A percentile compares a stretch with the other conserved stretches of the same genome.
phyloP scores from a whole-genome alignment of 2,797 vertebrate genomes.

The Argentina silus region DNA sequence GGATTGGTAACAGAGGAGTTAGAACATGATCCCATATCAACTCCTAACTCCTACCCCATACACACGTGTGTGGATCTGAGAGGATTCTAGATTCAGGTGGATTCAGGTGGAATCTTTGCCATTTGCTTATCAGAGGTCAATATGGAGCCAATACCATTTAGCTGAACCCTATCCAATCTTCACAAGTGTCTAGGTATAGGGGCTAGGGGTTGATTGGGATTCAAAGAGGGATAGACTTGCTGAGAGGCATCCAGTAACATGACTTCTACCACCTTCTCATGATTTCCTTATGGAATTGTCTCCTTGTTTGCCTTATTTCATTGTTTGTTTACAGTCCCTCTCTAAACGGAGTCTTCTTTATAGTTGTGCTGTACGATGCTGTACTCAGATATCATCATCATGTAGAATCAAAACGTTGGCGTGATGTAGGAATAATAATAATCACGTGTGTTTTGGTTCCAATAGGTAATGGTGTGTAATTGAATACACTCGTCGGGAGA shows the following conservation, averaged over 20 bases:
- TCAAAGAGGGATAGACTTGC: no score
- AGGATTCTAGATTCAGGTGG: no score
- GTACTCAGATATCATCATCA: background rate
- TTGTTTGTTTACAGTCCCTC: slow-evolving; percentile 30
- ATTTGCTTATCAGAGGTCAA: no score
- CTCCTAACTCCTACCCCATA: no score
- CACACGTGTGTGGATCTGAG: no score
- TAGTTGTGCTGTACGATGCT: background rate
- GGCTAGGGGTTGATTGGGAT: no score
- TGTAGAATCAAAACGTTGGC: slow-evolving; percentile 11
- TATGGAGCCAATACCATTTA: no score
- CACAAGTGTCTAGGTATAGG: no score
- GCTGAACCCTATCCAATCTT: no score
- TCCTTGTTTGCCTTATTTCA: slow-evolving; percentile 17
- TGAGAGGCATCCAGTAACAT: no score
- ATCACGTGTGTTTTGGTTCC: slow-evolving; percentile 24
- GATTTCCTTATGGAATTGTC: slow-evolving; percentile 9
- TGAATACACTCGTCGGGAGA: background rate
- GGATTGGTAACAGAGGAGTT: background rate
- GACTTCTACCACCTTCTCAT: background rate
- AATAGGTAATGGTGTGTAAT: slow-evolving; percentile 7
- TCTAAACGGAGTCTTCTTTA: background rate
- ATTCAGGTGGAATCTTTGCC: no score
- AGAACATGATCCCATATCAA: no score
- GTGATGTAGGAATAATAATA: slow-evolving; percentile 22